These are phyloP conservation scores for Apodemia duryi DNA, from an alignment of 2,888 invertebrate species.

Conservation along the genomic window DNA sequence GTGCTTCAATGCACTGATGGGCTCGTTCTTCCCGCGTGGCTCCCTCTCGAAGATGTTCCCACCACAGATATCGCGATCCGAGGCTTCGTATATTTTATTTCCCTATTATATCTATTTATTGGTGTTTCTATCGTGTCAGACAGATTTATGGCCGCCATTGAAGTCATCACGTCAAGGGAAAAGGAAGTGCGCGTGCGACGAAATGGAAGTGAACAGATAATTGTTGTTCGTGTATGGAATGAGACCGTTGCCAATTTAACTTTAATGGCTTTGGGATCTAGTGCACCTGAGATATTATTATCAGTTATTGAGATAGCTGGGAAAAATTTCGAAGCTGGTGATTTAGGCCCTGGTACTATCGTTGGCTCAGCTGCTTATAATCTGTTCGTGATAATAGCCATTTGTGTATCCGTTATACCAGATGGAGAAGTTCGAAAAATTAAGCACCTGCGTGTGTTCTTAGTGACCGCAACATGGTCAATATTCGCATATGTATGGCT, in stretches of 20 bases:
- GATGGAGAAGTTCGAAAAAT: slow-evolving; percentile 94
- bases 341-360: slow-evolving; percentile 98
- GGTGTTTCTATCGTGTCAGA: slow-evolving; percentile 99
- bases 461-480: slow-evolving; percentile 98
- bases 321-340: slow-evolving; percentile 96
- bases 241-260: slow-evolving; percentile 99
- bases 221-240: slow-evolving; percentile 98
- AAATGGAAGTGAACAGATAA: slow-evolving; percentile 92
- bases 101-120: slow-evolving; percentile 96
- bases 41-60: slow-evolving; percentile 87
- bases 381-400: slow-evolving; percentile 97
- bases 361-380: slow-evolving; percentile 99
- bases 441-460: slow-evolving; percentile 97
- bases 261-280: slow-evolving; percentile 98
- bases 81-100: slow-evolving; percentile 93
- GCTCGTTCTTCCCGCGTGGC: slow-evolving; percentile 93
- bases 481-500: slow-evolving; percentile 99
- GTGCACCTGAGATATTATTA: slow-evolving; percentile 97
- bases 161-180: slow-evolving; percentile 99
- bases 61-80: slow-evolving; percentile 89
- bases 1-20: slow-evolving; percentile 87
- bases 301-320: slow-evolving; percentile 99
- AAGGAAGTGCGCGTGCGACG: slow-evolving; percentile 95
- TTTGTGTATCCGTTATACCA: slow-evolving; percentile 96
- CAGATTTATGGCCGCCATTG: slow-evolving; percentile 99